phyloP scores from a whole-genome alignment of 2,113 vertebrate genomes.

The Thunnus maccoyii region DNA sequence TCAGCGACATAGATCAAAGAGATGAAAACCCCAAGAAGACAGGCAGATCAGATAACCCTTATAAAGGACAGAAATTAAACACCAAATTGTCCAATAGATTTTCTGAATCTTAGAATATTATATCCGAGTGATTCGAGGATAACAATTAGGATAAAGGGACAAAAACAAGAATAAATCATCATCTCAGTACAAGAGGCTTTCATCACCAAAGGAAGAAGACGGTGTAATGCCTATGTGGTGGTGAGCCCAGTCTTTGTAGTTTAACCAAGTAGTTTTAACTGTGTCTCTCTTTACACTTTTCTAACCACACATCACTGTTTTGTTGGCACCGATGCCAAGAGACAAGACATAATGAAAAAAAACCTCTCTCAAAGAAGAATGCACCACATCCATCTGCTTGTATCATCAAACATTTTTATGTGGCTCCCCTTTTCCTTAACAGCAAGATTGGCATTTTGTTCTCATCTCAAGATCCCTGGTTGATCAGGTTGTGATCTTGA shows the following conservation, averaged over 20 bases:
- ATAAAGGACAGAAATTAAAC: background rate
- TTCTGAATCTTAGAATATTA: background rate
- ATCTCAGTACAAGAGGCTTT: background rate
- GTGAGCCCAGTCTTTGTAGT: constrained; percentile 80
- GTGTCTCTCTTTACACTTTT: constrained; percentile 10
- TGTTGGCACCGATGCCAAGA: constrained; percentile 47
- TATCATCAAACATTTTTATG: constrained; percentile 65
- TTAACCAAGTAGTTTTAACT: constrained; percentile 42
- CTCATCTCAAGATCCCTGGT: constrained; percentile 56
- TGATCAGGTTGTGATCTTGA: constrained; percentile 41
- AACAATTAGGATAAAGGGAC: background rate
- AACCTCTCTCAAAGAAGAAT: constrained; percentile 55
- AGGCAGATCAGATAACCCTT: background rate
- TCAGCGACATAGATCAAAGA: constrained; percentile 10
- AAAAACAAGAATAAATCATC: background rate
- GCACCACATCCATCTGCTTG: constrained; percentile 61
- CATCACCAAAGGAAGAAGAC: background rate
- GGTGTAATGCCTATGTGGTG: constrained; percentile 57
- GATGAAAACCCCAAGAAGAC: background rate
- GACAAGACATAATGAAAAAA: constrained; percentile 45
- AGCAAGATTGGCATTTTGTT: constrained; percentile 68
- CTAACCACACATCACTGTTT: constrained; percentile 61
- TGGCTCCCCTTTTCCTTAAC: constrained; percentile 62
- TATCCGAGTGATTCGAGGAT: no score
- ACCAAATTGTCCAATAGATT: background rate